Percentiles rank a stretch among this genome's conserved stretches.
Conservation (phyloP, 2,113 vertebrate genomes). For the Cacatua alba region DNA sequence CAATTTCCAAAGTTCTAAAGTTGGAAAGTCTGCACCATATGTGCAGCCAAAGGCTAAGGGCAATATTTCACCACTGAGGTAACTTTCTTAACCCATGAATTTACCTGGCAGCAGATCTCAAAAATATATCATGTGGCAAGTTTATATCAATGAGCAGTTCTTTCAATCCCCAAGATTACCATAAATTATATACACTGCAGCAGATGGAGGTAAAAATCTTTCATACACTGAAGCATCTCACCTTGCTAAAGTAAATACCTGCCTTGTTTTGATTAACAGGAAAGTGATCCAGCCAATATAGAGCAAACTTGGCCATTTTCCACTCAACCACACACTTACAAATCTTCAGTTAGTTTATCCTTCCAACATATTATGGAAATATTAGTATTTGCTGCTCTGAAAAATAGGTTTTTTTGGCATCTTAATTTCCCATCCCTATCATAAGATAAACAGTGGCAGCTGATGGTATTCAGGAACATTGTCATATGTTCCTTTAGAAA, state of each 20-base stretch:
- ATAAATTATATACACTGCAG: neutral
- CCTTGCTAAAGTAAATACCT: constrained; percentile 29
- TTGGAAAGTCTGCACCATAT: neutral
- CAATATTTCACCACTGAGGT: constrained; percentile 53
- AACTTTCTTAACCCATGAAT: constrained; percentile 7
- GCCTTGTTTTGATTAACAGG: constrained; percentile 18
- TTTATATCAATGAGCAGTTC: neutral
- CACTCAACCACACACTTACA: neutral
- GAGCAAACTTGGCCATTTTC: constrained; percentile 24
- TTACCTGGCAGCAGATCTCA: constrained; percentile 26
- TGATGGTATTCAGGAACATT: constrained; percentile 44
- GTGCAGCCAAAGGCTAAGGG: constrained; percentile 30
- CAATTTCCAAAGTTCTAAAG: constrained; percentile 18
- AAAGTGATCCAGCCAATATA: constrained; percentile 2
- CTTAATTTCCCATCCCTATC: constrained; percentile 38
- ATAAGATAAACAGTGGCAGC: constrained; percentile 57
- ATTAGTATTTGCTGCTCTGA: constrained; percentile 20
- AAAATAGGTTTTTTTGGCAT: constrained; percentile 63
- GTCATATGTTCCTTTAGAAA: constrained; percentile 46
- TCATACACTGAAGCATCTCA: neutral
- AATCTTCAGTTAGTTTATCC: constrained; percentile 30
- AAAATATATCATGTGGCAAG: constrained; percentile 5
- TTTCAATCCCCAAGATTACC: neutral
- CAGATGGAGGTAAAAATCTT: neutral
- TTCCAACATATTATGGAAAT: constrained; percentile 61